Conservation (phyloP, 2,113 vertebrate genomes). For the Ivindomyrus marchei region DNA sequence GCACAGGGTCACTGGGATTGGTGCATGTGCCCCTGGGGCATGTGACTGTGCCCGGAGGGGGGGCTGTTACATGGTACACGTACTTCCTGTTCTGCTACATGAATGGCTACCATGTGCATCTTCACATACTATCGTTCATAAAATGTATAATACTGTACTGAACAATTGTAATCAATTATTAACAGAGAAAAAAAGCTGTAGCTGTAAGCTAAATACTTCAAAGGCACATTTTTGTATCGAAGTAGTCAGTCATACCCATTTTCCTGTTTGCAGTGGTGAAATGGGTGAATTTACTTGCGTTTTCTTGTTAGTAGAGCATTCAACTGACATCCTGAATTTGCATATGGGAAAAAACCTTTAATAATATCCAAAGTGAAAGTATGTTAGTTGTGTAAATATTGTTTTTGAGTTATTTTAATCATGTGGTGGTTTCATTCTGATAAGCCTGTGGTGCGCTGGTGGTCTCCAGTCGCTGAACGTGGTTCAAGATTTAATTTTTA, state of each 20-base stretch:
- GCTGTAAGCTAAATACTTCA: background rate
- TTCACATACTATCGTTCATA: background rate
- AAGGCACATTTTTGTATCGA: background rate
- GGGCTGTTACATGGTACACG: background rate
- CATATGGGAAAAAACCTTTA: background rate
- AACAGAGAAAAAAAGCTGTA: background rate
- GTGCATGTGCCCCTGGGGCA: conserved; percentile 21
- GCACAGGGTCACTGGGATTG: conserved; percentile 5
- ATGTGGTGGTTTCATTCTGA: background rate
- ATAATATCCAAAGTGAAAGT: background rate
- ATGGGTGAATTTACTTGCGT: background rate
- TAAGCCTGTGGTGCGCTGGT: background rate
- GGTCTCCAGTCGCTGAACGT: background rate
- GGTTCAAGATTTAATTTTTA: background rate
- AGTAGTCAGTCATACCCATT: background rate
- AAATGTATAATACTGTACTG: background rate
- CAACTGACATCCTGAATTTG: background rate
- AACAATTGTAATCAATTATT: background rate
- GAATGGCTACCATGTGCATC: background rate
- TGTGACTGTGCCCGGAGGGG: conserved; percentile 5
- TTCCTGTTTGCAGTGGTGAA: background rate
- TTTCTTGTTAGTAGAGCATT: background rate
- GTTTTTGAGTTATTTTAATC: background rate
- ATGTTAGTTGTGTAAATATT: background rate
- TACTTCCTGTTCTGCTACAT: background rate